phyloP scores from a whole-genome alignment of 2,888 invertebrate genomes.

The Gymnoscelis rufifasciata region DNA sequence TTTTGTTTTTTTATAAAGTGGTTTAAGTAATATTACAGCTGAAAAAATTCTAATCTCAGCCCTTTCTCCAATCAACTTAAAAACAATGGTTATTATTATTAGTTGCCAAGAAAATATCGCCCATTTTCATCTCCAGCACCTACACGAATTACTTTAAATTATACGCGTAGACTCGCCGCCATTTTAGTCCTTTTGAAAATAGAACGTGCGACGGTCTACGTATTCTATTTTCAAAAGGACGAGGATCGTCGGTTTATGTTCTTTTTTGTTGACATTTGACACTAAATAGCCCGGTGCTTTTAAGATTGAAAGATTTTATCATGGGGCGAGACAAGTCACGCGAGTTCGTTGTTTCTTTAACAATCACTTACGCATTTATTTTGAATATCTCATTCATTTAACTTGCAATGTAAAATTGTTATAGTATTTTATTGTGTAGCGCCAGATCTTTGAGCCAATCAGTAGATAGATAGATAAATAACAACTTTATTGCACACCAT shows the following conservation, averaged over 20 bases:
- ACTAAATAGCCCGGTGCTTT: constrained; percentile 25
- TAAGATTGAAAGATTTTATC: constrained; percentile 28
- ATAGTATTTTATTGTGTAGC: too few relatives aligned
- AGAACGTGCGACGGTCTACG: background rate
- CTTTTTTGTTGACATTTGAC: constrained; percentile 35
- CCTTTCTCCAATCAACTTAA: background rate
- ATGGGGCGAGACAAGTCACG: constrained; percentile 7
- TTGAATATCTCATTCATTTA: too few relatives aligned
- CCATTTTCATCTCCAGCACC: constrained; percentile 15
- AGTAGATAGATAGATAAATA: too few relatives aligned
- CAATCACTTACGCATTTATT: too few relatives aligned
- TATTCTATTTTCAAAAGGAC: constrained; percentile 23
- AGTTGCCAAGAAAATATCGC: constrained; percentile 13
- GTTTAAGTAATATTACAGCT: background rate
- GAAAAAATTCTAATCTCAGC: background rate
- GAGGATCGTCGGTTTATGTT: constrained; percentile 43
- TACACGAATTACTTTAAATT: background rate
- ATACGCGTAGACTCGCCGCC: background rate
- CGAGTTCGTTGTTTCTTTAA: background rate
- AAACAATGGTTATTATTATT: constrained; percentile 4
- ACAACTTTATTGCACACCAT: too few relatives aligned
- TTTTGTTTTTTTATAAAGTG: background rate
- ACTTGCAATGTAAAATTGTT: too few relatives aligned
- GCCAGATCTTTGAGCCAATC: too few relatives aligned
- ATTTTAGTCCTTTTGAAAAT: constrained; percentile 2